These are phyloP conservation scores for Proterorhinus semilunaris DNA, from an alignment of 2,113 vertebrate genomes.

Conservation along the genomic window DNA sequence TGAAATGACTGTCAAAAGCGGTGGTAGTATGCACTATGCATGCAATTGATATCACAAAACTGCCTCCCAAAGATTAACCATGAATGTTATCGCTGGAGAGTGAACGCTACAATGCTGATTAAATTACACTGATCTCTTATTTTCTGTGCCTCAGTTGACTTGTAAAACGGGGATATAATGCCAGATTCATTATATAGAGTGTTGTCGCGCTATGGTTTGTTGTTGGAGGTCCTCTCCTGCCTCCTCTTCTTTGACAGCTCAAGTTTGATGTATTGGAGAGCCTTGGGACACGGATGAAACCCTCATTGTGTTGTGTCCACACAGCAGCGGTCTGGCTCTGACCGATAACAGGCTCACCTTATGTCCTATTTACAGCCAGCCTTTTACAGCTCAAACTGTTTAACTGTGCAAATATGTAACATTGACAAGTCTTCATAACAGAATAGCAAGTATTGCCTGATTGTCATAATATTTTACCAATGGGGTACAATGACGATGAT, in stretches of 20 bases:
- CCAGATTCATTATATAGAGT: not conserved
- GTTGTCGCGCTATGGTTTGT: not conserved
- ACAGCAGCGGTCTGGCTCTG: conserved; percentile 39
- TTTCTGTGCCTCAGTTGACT: not conserved
- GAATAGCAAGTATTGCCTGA: not conserved
- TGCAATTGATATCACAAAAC: too few species aligned
- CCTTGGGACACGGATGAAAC: conserved; percentile 27
- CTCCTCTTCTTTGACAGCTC: conserved; percentile 10
- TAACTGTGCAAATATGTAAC: conserved; percentile 44
- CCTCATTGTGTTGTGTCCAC: conserved; percentile 40
- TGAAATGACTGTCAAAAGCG: too few species aligned
- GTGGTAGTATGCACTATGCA: too few species aligned
- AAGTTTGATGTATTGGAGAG: conserved; percentile 38
- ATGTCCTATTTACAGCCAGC: conserved; percentile 25
- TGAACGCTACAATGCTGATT: too few species aligned
- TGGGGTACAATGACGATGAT: not conserved
- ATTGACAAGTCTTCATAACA: conserved; percentile 1
- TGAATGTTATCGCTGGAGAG: too few species aligned
- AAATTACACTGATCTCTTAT: not conserved
- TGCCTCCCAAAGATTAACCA: too few species aligned
- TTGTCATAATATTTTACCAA: not conserved
- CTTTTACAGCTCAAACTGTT: conserved; percentile 30
- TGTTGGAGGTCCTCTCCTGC: not conserved
- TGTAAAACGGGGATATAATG: not conserved
- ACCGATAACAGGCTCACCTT: conserved; percentile 58